Percentiles rank a stretch among this genome's conserved stretches.
Conservation (phyloP, 2,113 vertebrate species). For the Chroicocephalus ridibundus region DNA sequence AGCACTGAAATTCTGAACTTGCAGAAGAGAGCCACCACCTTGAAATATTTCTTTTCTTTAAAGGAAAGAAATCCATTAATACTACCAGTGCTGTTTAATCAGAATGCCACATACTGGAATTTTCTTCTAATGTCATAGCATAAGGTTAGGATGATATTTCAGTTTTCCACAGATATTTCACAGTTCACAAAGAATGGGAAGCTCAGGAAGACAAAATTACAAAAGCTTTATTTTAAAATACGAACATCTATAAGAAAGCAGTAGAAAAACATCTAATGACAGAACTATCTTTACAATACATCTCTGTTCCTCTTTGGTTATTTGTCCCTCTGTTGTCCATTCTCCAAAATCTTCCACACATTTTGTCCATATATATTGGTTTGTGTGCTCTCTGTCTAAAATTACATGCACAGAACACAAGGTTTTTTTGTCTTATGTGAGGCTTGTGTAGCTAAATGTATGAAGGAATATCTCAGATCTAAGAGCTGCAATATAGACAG, state of each 20-base stretch:
- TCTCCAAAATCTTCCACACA: neutral
- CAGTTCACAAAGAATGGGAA: neutral
- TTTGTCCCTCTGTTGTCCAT: neutral
- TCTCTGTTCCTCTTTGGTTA: neutral
- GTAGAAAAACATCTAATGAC: neutral
- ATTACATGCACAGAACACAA: neutral
- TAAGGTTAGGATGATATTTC: neutral
- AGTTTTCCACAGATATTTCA: neutral
- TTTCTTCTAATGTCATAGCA: neutral
- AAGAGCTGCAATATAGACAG: neutral
- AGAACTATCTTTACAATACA: neutral
- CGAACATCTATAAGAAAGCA: neutral
- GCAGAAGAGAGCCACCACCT: neutral
- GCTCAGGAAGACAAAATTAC: neutral
- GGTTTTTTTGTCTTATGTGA: neutral
- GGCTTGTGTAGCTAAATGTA: neutral
- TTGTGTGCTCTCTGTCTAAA: neutral
- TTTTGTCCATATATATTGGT: neutral
- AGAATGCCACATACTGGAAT: neutral
- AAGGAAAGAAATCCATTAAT: neutral
- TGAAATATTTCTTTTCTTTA: neutral
- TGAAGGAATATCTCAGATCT: neutral
- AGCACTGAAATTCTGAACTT: neutral
- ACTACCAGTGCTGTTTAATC: neutral
- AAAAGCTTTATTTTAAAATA: neutral